A percentile compares a stretch with the other conserved stretches of the same genome.
Conservation (phyloP, 92 coral and sea anemone genomes). For the Parazoanthus swiftii region DNA sequence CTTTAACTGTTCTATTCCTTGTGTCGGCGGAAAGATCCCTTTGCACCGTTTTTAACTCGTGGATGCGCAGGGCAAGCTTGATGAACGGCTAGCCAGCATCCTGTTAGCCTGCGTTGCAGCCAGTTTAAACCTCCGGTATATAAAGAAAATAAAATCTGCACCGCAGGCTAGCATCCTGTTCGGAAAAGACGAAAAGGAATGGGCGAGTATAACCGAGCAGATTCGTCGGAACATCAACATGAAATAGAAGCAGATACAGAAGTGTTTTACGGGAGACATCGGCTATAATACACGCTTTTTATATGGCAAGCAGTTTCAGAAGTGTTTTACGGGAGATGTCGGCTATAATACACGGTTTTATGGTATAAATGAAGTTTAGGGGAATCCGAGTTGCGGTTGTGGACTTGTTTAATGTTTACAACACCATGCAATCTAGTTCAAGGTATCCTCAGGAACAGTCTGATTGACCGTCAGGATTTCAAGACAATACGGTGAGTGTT, state of each 20-base stretch:
- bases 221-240: background rate
- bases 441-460: no score
- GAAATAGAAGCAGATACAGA: background rate
- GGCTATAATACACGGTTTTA: background rate
- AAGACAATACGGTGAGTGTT: no score
- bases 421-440: background rate
- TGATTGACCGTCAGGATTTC: background rate
- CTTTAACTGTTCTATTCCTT: no score
- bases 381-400: background rate
- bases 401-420: background rate
- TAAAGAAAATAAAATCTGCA: no score
- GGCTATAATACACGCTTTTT: slow-evolving; percentile 6
- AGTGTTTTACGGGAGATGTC: background rate
- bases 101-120: background rate
- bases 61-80: background rate
- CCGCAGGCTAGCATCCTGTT: background rate
- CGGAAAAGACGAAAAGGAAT: slow-evolving; percentile 18
- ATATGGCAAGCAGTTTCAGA: no score
- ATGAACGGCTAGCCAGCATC: background rate
- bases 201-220: background rate
- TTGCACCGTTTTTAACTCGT: background rate
- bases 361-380: background rate
- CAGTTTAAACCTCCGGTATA: background rate
- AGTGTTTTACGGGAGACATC: background rate
- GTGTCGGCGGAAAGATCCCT: no score